These are phyloP conservation scores for Magallana ariakensis DNA, from an alignment of 1,140 invertebrate species.

Conservation along the genomic window DNA sequence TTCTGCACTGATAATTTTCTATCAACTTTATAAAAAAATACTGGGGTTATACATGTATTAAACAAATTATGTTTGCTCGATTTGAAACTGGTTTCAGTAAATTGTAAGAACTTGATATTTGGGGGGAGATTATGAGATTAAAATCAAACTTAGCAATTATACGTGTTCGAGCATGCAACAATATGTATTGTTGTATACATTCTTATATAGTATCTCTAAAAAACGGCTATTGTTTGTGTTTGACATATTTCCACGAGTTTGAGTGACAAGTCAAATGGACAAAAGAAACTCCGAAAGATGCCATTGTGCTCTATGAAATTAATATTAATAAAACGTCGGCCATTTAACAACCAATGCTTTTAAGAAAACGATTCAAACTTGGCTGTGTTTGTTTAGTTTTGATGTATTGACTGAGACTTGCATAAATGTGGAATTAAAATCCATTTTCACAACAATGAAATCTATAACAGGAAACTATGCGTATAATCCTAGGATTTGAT, in stretches of 20 bases:
- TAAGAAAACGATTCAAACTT: neutral
- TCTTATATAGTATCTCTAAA: neutral
- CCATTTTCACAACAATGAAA: constrained; percentile 18
- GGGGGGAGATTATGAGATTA: constrained; percentile 11
- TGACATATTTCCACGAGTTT: neutral
- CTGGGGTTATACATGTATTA: constrained; percentile 1
- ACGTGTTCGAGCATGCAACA: constrained; percentile 13
- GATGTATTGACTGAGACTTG: constrained; percentile 15
- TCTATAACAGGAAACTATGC: constrained; percentile 6
- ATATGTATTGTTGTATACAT: neutral
- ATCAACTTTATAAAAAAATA: constrained; percentile 23
- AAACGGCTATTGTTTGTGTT: neutral
- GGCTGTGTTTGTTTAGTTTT: constrained; percentile 18
- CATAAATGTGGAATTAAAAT: constrained; percentile 33
- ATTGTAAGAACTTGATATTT: constrained; percentile 30
- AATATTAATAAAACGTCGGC: constrained; percentile 12
- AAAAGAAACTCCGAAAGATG: neutral
- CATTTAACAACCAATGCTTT: neutral
- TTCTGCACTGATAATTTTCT: constrained; percentile 26
- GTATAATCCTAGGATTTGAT: constrained; percentile 5
- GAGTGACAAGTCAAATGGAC: constrained; percentile 12
- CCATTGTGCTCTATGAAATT: constrained; percentile 38
- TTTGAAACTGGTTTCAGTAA: constrained; percentile 11
- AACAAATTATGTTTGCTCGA: constrained; percentile 29
- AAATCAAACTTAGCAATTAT: constrained; percentile 4